A percentile compares a stretch with the other conserved stretches of the same genome.
Evolutionary conservation across 2,797 vertebrate genomes (phyloP).

Genomic region (Hippocampus kuda): DNA sequence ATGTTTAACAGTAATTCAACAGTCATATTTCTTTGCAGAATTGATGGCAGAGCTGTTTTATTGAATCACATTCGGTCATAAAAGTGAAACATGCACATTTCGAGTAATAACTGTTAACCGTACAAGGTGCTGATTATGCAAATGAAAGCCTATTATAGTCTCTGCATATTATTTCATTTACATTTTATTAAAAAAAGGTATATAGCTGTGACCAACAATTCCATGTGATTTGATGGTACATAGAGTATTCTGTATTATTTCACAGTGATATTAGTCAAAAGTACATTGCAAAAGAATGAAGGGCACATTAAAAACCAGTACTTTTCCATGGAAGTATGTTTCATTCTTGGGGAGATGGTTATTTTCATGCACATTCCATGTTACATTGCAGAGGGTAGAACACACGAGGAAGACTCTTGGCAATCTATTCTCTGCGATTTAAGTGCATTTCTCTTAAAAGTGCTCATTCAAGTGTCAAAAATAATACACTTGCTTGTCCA

Average conservation of each 20-base stretch:
- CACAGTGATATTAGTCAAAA: conserved; percentile 58
- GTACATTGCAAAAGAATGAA: conserved; percentile 32
- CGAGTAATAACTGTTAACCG: not conserved
- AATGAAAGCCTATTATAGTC: not conserved
- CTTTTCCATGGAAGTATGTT: conserved; percentile 13
- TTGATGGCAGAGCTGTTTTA: not conserved
- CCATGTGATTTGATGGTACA: not conserved
- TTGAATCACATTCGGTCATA: not conserved
- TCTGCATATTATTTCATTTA: not conserved
- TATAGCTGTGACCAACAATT: not conserved
- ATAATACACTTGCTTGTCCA: conserved; percentile 46
- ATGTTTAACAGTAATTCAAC: not conserved
- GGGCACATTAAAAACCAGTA: conserved; percentile 29
- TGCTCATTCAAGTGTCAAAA: conserved; percentile 45
- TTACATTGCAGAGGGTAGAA: conserved; percentile 35
- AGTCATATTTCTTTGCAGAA: not conserved
- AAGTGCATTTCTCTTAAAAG: conserved; percentile 45
- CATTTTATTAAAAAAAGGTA: not conserved
- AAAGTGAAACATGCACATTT: not conserved
- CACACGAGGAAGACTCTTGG: conserved; percentile 44
- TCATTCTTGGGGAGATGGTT: conserved; percentile 15
- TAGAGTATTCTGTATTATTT: conserved; percentile 14
- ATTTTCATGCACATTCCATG: conserved; percentile 56
- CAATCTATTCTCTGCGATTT: conserved; percentile 24
- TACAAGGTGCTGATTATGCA: not conserved